Evolutionary conservation across 2,888 invertebrate species (phyloP).

Genomic region (Lasioglossum figueresi): DNA sequence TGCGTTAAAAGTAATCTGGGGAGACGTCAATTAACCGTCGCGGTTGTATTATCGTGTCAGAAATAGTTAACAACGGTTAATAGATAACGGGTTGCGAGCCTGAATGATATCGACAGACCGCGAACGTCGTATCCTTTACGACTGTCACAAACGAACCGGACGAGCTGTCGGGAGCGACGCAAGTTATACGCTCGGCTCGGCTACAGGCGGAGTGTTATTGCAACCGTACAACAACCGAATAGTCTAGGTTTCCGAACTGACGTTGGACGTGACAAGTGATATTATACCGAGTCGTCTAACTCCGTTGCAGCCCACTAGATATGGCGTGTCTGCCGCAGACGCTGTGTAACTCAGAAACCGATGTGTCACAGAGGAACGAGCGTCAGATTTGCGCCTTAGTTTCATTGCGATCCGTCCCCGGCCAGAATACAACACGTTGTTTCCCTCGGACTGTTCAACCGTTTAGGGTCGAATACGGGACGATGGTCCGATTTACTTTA

Average conservation of each 20-base stretch:
- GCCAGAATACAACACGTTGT: slow-evolving; percentile 55
- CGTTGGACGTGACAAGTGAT: slow-evolving; percentile 79
- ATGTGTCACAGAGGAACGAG: slow-evolving; percentile 69
- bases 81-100: neutral
- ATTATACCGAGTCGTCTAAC: slow-evolving; percentile 77
- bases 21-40: neutral
- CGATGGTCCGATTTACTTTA: neutral
- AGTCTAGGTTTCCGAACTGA: slow-evolving; percentile 70
- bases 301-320: slow-evolving; percentile 64
- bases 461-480: neutral
- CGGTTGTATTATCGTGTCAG: slow-evolving; percentile 3
- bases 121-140: slow-evolving; percentile 21
- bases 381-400: slow-evolving; percentile 62
- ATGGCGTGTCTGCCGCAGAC: slow-evolving; percentile 76
- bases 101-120: slow-evolving; percentile 17
- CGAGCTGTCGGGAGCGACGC: slow-evolving; percentile 42
- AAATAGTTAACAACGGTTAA: slow-evolving; percentile 7
- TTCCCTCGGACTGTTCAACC: slow-evolving; percentile 5
- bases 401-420: slow-evolving; percentile 63
- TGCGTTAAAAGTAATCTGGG: neutral
- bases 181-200: slow-evolving; percentile 29
- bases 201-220: slow-evolving; percentile 38
- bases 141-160: slow-evolving; percentile 42
- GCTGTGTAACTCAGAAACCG: slow-evolving; percentile 77
- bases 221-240: slow-evolving; percentile 63